These are phyloP conservation scores for Acanthococcus lagerstroemiae DNA, from an alignment of 2,888 invertebrate species.

Conservation along the genomic window DNA sequence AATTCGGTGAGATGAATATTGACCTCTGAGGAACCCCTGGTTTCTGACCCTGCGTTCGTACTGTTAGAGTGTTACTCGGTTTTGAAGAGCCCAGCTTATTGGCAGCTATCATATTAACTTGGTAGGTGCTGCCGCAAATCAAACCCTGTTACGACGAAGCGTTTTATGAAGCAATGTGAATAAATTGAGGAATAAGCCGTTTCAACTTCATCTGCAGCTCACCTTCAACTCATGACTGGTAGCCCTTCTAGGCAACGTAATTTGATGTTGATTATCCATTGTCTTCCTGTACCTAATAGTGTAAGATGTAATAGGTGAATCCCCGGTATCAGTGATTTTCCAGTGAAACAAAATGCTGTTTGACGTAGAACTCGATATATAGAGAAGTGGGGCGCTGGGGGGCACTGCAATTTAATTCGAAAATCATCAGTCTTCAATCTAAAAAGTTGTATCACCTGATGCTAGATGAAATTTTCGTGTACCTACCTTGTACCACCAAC, in stretches of 20 bases:
- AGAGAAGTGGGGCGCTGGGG: conserved; percentile 60
- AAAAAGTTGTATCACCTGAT: not conserved
- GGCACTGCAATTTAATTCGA: conserved; percentile 47
- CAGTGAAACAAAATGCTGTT: conserved; percentile 63
- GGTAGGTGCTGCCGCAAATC: conserved; percentile 62
- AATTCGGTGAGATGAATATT: conserved; percentile 57
- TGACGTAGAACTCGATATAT: conserved; percentile 64
- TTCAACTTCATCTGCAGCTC: conserved; percentile 32
- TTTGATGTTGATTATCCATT: conserved; percentile 34
- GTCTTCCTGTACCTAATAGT: conserved; percentile 51
- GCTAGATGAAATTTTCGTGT: not conserved
- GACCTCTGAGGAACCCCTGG: conserved; percentile 57
- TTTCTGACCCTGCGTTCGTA: conserved; percentile 60
- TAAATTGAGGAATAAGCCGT: not conserved
- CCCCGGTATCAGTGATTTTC: conserved; percentile 61
- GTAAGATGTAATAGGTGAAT: conserved; percentile 57
- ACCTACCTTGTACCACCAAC: conserved; percentile 53
- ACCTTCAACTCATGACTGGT: conserved; percentile 58
- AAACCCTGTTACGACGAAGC: conserved; percentile 44
- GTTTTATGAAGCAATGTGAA: not conserved
- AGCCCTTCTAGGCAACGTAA: conserved; percentile 54
- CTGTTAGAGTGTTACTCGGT: conserved; percentile 56
- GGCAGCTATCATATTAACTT: conserved; percentile 57
- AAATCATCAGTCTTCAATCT: not conserved
- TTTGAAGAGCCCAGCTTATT: conserved; percentile 63